Base-by-base conservation (phyloP, 2,888 invertebrate genomes). In the Seira musarum region DNA sequence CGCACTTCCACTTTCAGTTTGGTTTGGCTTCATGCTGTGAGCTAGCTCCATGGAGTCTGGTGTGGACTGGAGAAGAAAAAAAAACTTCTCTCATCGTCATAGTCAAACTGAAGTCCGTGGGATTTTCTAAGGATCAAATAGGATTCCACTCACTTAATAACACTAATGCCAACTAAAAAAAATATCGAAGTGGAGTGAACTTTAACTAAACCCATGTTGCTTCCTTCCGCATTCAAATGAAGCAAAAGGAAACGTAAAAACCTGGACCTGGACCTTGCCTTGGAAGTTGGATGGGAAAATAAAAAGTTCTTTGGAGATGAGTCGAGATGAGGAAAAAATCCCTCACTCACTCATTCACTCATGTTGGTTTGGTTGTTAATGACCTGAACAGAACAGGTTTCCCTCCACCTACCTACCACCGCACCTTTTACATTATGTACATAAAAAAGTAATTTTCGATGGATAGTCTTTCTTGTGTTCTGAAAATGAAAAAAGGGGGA, bases 71-170 rank as follows among this genome's bases (percentile, higher is more conserved):
- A n/a, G n/a, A n/a, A n/a, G 17, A 22, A 46, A 6, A 60, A 46
- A 1, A 19, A 63, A 24, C 10, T 10, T 15, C 35, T 40, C 66
- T 5, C 8, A 24, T 21, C 49, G 40, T 0, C 49, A 64, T n/a
- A 49, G 21, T 22, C 53, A 40, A 67, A n/a, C 6, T 40, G 6
- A 40, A 75, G 75, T 75, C 68, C 60, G 60, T 65, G 67, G 75
- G 75, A 75, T 75, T 75, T 75, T 75, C 67, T 46, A 61, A 75
- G 75, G 75, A 75, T 75, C 75, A 75, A 75, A 75, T 75, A 68
- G 75, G 75, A 75, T 75, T 75, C 75, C 21, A 68, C 67, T 75
- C 68, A 75, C 75, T 75, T 75, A 75, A 75, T 75, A 75, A 75
- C 66, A 64, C 63, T 64, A 19, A 74, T 66, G 40, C 73, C 61